A percentile compares a stretch with the other conserved stretches of the same genome.
Conservation (phyloP, 2,113 vertebrate species). For the Calypte anna region DNA sequence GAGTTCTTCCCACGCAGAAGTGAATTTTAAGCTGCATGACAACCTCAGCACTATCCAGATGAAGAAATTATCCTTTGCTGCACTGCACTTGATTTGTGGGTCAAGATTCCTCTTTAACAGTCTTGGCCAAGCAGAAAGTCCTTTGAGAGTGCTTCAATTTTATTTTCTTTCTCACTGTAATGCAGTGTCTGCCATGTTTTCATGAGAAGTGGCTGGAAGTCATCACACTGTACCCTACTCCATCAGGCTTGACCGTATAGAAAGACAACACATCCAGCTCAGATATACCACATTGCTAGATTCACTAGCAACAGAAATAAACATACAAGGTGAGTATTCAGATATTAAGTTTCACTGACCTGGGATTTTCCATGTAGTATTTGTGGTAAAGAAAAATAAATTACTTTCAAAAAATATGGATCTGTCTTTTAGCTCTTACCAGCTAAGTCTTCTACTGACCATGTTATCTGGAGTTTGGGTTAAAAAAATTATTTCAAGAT, state of each 20-base stretch:
- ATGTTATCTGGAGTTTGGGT: background rate
- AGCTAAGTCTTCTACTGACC: background rate
- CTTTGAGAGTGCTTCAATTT: background rate
- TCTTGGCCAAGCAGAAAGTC: background rate
- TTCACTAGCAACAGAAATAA: background rate
- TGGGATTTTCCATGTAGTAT: background rate
- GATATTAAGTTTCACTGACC: background rate
- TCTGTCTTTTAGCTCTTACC: background rate
- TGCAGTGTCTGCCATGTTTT: background rate
- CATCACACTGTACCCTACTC: background rate
- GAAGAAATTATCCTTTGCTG: background rate
- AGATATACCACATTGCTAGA: background rate
- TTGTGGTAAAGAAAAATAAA: background rate
- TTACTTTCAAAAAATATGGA: background rate
- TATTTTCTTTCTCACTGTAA: background rate
- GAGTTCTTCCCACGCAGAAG: background rate
- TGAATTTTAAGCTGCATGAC: background rate
- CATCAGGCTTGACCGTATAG: fast-evolving
- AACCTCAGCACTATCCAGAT: background rate
- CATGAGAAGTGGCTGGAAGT: background rate
- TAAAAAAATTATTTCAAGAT: background rate
- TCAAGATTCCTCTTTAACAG: background rate
- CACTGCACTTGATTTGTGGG: background rate
- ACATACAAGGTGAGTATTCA: background rate
- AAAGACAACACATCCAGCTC: background rate